Conservation (phyloP, 1,140 invertebrate genomes). For the Prorops nasuta region DNA sequence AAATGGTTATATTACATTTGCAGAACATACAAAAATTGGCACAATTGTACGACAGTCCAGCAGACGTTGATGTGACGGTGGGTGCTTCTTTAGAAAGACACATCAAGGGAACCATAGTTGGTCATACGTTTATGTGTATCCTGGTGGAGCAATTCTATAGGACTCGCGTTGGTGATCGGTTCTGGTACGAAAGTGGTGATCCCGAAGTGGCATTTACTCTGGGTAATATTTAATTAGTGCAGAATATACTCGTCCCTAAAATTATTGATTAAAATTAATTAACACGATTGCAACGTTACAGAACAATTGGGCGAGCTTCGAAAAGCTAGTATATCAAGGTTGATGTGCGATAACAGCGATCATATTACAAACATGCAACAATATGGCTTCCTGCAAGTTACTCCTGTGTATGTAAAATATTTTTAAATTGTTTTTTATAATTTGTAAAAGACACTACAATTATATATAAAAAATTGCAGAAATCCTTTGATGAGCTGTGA, state of each 20-base stretch:
- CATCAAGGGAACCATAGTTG: conserved; percentile 75
- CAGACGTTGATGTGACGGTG: conserved; percentile 88
- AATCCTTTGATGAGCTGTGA: conserved; percentile 68
- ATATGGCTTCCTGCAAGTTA: conserved; percentile 62
- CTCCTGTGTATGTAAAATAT: conserved; percentile 56
- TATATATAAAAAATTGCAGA: too few species aligned
- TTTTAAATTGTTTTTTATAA: conserved; percentile 37
- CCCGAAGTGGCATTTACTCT: conserved; percentile 67
- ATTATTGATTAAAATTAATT: background rate
- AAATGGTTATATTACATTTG: conserved; percentile 22
- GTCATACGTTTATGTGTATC: conserved; percentile 91
- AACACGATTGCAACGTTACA: conserved; percentile 49
- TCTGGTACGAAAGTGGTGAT: conserved; percentile 77
- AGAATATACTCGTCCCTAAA: background rate
- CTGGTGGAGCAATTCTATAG: conserved; percentile 85
- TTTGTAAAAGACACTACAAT: too few species aligned
- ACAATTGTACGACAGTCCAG: conserved; percentile 66
- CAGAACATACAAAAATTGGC: conserved; percentile 68
- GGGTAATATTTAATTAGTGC: conserved; percentile 59
- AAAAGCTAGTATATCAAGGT: conserved; percentile 75
- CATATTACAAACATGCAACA: conserved; percentile 73
- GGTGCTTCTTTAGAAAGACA: conserved; percentile 79
- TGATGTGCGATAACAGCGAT: conserved; percentile 87
- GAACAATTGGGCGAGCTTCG: conserved; percentile 85
- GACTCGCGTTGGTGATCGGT: conserved; percentile 79